A percentile compares a stretch with the other conserved stretches of the same genome.
phyloP scores from a whole-genome alignment of 2,797 vertebrate genomes.

The Peromyscus eremicus region DNA sequence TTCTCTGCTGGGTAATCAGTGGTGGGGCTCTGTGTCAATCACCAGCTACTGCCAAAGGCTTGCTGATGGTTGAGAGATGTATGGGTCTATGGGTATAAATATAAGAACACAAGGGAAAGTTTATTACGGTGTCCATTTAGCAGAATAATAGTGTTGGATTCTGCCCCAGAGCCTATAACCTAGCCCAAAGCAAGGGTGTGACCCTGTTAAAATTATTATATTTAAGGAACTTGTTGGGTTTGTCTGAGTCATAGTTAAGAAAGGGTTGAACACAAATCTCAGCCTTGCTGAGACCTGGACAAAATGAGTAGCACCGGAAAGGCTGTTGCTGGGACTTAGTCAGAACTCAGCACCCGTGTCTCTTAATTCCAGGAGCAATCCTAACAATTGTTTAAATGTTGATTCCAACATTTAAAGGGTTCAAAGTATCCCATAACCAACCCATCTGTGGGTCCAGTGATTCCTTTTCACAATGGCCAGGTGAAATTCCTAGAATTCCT shows the following conservation, averaged over 20 bases:
- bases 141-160: not conserved
- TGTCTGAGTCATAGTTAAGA: not conserved
- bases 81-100: not conserved
- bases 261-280: not conserved
- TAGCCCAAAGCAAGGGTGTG: too few relatives aligned
- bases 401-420: not conserved
- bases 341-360: not conserved
- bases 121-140: not conserved
- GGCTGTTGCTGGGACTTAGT: not conserved
- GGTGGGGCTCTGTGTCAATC: not conserved
- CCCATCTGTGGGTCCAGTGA: not conserved
- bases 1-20: not conserved
- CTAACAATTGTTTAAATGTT: not conserved
- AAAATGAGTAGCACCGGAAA: constrained; percentile 10
- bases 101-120: not conserved
- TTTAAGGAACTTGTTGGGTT: constrained; percentile 4
- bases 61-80: too few relatives aligned
- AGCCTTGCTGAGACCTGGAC: not conserved
- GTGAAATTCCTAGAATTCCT: constrained; percentile 4
- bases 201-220: not conserved
- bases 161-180: too few relatives aligned
- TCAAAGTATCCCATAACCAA: not conserved
- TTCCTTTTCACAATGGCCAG: not conserved
- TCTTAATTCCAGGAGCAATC: constrained; percentile 6
- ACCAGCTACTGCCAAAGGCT: not conserved